Evolutionary conservation across 1,140 invertebrate species (phyloP).

Genomic region (Bombus breviceps): DNA sequence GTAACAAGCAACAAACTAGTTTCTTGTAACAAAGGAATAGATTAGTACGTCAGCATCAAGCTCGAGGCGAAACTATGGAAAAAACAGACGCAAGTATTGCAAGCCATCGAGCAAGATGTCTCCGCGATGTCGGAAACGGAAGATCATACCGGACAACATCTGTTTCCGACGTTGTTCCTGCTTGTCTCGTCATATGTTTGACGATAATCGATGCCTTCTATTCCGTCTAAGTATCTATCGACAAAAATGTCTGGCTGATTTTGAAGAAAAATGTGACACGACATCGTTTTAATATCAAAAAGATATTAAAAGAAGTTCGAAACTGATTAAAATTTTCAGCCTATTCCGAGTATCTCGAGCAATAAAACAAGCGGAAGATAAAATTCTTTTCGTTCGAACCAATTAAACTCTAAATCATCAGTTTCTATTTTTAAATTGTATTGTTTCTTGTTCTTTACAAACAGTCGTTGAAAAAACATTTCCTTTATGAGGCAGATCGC

Average conservation of each 20-base stretch:
- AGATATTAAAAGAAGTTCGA: too few relatives aligned
- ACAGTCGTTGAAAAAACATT: background rate
- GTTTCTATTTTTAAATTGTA: background rate
- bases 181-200: background rate
- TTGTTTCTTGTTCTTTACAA: background rate
- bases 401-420: background rate
- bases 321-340: too few relatives aligned
- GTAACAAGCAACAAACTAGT: background rate
- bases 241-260: background rate
- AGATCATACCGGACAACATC: constrained; percentile 24
- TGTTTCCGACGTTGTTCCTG: constrained; percentile 27
- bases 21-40: background rate
- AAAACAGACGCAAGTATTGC: background rate
- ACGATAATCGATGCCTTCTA: constrained; percentile 28
- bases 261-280: background rate
- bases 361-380: background rate
- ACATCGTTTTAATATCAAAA: too few relatives aligned
- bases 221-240: background rate
- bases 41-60: background rate
- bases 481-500: background rate
- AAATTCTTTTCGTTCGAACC: background rate
- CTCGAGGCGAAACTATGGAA: background rate
- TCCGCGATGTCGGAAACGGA: constrained; percentile 22
- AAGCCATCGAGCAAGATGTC: constrained; percentile 18
- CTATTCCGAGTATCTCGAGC: background rate